phyloP scores from a whole-genome alignment of 2,888 invertebrate genomes.

The Graphium colonna region DNA sequence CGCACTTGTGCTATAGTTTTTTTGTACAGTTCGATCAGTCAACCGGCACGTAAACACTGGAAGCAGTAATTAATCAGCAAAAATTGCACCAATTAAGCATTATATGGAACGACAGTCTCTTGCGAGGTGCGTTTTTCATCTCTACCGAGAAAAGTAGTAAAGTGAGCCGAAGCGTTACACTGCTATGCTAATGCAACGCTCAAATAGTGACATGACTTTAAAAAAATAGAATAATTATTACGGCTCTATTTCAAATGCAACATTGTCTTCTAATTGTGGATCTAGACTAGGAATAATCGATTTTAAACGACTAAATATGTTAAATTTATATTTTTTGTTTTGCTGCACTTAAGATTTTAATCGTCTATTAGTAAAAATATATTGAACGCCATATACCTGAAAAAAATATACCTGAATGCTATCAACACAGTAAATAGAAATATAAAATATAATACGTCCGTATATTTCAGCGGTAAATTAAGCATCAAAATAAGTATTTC shows the following conservation, averaged over 20 bases:
- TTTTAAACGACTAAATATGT: too few species aligned
- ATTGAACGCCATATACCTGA: too few species aligned
- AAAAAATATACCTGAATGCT: too few species aligned
- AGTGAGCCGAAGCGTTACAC: conserved; percentile 2
- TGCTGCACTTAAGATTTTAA: too few species aligned
- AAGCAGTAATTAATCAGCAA: not conserved
- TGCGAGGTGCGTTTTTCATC: not conserved
- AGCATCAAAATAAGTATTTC: too few species aligned
- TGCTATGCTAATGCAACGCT: conserved; percentile 12
- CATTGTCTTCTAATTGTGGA: conserved; percentile 5
- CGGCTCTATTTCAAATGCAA: conserved; percentile 4
- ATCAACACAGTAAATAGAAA: too few species aligned
- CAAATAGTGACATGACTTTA: conserved; percentile 6
- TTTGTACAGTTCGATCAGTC: not conserved
- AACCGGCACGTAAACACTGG: not conserved
- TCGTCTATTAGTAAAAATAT: too few species aligned
- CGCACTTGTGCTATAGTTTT: not conserved
- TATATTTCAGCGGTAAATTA: too few species aligned
- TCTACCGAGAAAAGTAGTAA: conserved; percentile 15
- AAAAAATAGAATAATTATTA: conserved; percentile 11
- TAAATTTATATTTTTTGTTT: too few species aligned
- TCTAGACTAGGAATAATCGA: too few species aligned
- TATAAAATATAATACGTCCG: too few species aligned
- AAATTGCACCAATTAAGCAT: not conserved
- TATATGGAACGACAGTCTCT: not conserved